These are phyloP conservation scores for Nemurella pictetii DNA, from an alignment of 2,888 invertebrate genomes.

Conservation along the genomic window DNA sequence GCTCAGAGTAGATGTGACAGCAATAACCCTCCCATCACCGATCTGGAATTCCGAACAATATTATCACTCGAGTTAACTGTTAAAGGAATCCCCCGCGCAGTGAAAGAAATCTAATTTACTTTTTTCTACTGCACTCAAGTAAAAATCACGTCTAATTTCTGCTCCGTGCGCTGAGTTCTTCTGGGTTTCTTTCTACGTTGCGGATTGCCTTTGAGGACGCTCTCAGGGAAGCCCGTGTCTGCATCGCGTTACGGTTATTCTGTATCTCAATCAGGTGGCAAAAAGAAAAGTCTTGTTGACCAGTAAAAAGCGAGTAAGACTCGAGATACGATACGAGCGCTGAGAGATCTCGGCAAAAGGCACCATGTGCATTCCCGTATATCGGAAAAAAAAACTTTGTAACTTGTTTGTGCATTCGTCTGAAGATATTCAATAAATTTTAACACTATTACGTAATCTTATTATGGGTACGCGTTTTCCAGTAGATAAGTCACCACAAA, in stretches of 20 bases:
- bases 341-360: not conserved
- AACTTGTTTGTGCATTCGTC: constrained; percentile 23
- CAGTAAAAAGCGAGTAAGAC: not conserved
- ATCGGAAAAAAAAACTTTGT: constrained; percentile 3
- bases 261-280: no score
- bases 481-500: constrained; percentile 36
- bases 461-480: constrained; percentile 32
- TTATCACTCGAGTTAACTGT: not conserved
- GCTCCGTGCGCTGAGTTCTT: not conserved
- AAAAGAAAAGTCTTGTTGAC: not conserved
- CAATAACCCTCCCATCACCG: not conserved
- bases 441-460: constrained; percentile 21
- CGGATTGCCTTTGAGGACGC: not conserved
- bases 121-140: not conserved
- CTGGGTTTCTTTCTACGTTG: not conserved
- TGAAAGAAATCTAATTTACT: not conserved
- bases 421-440: constrained; percentile 29
- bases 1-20: not conserved
- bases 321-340: not conserved
- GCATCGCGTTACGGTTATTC: no score
- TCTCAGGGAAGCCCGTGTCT: not conserved
- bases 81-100: not conserved
- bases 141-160: not conserved
- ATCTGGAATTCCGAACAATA: not conserved
- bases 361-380: not conserved